Evolutionary conservation across 2,113 vertebrate species (phyloP).

Genomic region (Barnardius zonarius): DNA sequence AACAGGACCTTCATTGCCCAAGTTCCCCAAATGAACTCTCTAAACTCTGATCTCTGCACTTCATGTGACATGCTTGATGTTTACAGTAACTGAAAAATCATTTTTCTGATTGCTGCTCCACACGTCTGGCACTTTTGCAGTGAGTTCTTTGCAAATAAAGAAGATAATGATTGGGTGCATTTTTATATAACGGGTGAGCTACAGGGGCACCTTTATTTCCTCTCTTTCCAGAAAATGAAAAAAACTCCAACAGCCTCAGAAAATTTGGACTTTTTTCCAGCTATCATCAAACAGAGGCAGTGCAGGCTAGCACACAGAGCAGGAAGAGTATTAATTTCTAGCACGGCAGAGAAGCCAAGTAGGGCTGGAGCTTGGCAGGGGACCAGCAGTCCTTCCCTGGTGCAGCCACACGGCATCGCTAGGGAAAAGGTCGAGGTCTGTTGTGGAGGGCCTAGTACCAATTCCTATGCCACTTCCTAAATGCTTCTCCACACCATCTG

Average conservation of each 20-base stretch:
- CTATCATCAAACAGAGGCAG: not conserved
- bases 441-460: rapidly evolving
- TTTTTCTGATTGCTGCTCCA: not conserved
- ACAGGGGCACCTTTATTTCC: not conserved
- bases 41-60: not conserved
- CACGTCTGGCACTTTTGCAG: not conserved
- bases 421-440: not conserved
- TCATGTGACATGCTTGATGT: not conserved
- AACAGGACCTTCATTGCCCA: not conserved
- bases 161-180: not conserved
- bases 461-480: not conserved
- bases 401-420: rapidly evolving
- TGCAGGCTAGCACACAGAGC: not conserved
- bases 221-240: not conserved
- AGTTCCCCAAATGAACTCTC: not conserved
- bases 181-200: not conserved
- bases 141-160: not conserved
- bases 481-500: rapidly evolving
- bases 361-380: not conserved
- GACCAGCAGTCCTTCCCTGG: not conserved
- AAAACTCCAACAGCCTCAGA: not conserved
- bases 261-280: not conserved
- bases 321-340: not conserved
- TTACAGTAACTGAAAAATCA: not conserved
- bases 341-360: not conserved